A percentile compares a stretch with the other conserved stretches of the same genome.
These are phyloP conservation scores for Drosophila emarginata DNA, from an alignment of 2,888 invertebrate genomes.

Conservation along the genomic window DNA sequence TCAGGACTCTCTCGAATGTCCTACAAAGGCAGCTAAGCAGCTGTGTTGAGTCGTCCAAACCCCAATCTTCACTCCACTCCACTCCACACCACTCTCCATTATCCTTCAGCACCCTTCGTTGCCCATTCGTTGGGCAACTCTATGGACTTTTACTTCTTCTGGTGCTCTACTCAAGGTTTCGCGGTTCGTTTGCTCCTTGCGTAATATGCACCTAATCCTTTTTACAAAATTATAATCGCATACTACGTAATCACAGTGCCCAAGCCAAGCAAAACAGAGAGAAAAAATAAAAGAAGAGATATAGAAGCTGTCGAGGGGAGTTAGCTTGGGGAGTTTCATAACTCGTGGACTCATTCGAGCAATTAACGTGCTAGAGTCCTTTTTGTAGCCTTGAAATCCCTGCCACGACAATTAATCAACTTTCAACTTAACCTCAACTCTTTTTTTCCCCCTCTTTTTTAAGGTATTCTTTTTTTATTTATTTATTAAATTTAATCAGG, in stretches of 20 bases:
- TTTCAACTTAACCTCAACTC: constrained; percentile 58
- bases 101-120: not conserved
- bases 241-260: constrained; percentile 68
- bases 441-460: constrained; percentile 29
- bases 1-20: constrained; percentile 22
- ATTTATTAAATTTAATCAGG: constrained; percentile 63
- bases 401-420: constrained; percentile 64
- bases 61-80: not conserved
- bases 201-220: constrained; percentile 76
- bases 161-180: constrained; percentile 60
- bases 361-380: constrained; percentile 6
- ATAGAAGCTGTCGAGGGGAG: constrained; percentile 38
- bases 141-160: constrained; percentile 34
- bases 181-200: constrained; percentile 67
- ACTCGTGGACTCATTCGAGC: constrained; percentile 68
- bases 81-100: not conserved
- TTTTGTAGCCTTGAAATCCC: constrained; percentile 52
- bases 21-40: constrained; percentile 27
- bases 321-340: constrained; percentile 61
- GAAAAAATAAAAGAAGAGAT: constrained; percentile 1
- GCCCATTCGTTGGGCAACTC: not conserved
- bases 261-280: constrained; percentile 24
- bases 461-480: constrained; percentile 46
- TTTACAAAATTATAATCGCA: constrained; percentile 75
- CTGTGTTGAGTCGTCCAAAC: constrained; percentile 11